phyloP scores from a whole-genome alignment of 2,888 invertebrate species.

The Perizoma flavofasciatum region DNA sequence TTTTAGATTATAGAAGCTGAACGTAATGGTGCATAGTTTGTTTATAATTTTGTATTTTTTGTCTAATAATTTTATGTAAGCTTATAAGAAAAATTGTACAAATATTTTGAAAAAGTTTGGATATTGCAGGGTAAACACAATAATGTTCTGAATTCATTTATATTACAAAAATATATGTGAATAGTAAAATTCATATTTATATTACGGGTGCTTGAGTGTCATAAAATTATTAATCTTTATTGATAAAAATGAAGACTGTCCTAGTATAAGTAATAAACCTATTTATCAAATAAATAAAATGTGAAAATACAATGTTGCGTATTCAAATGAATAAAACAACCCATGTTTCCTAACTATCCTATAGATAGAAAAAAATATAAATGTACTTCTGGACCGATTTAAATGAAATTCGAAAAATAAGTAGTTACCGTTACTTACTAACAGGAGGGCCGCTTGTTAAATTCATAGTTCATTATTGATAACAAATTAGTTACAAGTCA shows the following conservation, averaged over 20 bases:
- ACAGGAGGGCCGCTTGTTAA: no score
- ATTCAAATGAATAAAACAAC: no score
- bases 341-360: no score
- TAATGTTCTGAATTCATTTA: slow-evolving; percentile 4
- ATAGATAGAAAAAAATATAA: no score
- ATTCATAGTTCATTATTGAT: no score
- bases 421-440: no score
- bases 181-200: slow-evolving; percentile 1
- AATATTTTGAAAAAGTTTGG: slow-evolving; percentile 43
- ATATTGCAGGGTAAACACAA: slow-evolving; percentile 54
- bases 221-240: slow-evolving; percentile 39
- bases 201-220: slow-evolving; percentile 59
- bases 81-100: slow-evolving; percentile 21
- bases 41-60: slow-evolving; percentile 24
- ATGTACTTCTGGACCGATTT: no score
- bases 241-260: not conserved
- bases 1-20: slow-evolving; percentile 57
- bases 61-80: slow-evolving; percentile 21
- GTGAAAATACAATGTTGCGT: no score
- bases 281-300: no score
- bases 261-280: no score
- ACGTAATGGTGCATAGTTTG: slow-evolving; percentile 65
- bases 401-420: no score
- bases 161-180: slow-evolving; percentile 2
- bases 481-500: no score